phyloP scores from a whole-genome alignment of 2,797 vertebrate genomes.

The Silurus lanzhouensis region DNA sequence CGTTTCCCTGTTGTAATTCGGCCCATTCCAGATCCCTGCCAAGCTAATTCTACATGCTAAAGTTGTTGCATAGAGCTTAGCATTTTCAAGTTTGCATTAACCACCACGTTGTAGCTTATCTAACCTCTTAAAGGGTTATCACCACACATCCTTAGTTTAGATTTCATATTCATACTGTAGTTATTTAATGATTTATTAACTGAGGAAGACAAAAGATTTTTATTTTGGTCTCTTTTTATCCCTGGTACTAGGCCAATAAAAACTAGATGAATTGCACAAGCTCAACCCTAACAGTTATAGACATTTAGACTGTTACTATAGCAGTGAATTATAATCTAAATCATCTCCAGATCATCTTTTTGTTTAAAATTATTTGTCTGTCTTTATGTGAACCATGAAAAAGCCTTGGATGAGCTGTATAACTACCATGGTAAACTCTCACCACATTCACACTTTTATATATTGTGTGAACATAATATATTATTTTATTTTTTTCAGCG shows the following conservation, averaged over 20 bases:
- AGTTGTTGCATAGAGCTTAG: slow-evolving; percentile 39
- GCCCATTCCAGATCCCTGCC: slow-evolving; percentile 26
- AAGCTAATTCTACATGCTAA: slow-evolving; percentile 44
- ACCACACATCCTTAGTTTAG: slow-evolving; percentile 37
- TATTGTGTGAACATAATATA: no score
- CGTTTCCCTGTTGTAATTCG: slow-evolving; percentile 39
- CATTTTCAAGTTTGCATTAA: slow-evolving; percentile 49
- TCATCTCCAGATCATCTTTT: background rate
- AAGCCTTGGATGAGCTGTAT: background rate
- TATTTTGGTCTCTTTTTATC: background rate
- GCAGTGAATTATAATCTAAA: background rate
- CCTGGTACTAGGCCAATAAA: background rate
- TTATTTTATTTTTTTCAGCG: no score
- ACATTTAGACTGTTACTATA: background rate
- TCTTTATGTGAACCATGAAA: background rate
- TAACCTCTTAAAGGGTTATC: slow-evolving; percentile 49
- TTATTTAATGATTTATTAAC: background rate
- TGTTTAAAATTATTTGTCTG: background rate
- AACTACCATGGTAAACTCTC: background rate
- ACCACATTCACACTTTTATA: background rate
- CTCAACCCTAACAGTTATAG: background rate
- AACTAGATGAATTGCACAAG: background rate
- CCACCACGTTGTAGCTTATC: slow-evolving; percentile 28
- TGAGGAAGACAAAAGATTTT: background rate
- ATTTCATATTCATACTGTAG: slow-evolving; percentile 35